Conservation (phyloP, 2,888 invertebrate genomes). For the Athrips mouffetella region DNA sequence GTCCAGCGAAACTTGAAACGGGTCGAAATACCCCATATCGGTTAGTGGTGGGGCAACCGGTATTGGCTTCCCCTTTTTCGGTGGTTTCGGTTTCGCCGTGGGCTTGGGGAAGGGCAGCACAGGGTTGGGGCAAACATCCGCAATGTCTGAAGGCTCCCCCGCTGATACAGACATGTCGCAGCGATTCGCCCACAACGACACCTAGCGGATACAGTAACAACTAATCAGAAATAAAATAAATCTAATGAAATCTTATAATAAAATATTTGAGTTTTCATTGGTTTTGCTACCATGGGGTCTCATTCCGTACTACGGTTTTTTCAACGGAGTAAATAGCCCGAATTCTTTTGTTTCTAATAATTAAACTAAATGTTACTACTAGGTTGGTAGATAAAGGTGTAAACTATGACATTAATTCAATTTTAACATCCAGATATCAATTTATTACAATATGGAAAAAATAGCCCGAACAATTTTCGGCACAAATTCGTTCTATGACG, state of each 20-base stretch:
- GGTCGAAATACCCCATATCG: constrained; percentile 34
- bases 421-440: no score
- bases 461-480: no score
- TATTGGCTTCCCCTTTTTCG: constrained; percentile 76
- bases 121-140: constrained; percentile 39
- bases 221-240: neutral
- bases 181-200: constrained; percentile 96
- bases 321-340: no score
- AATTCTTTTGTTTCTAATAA: no score
- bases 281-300: no score
- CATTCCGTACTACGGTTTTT: no score
- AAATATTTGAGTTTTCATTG: neutral
- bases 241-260: no score
- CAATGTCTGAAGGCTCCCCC: constrained; percentile 78
- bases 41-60: constrained; percentile 37
- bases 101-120: neutral
- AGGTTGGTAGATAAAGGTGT: no score
- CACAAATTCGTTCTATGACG: no score
- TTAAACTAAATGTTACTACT: no score
- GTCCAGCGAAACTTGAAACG: constrained; percentile 55
- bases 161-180: constrained; percentile 93
- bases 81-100: constrained; percentile 27
- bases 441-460: no score
- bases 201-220: constrained; percentile 52
- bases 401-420: no score